These are phyloP conservation scores for Bombus impatiens DNA, from an alignment of 1,140 invertebrate genomes.

Conservation along the genomic window DNA sequence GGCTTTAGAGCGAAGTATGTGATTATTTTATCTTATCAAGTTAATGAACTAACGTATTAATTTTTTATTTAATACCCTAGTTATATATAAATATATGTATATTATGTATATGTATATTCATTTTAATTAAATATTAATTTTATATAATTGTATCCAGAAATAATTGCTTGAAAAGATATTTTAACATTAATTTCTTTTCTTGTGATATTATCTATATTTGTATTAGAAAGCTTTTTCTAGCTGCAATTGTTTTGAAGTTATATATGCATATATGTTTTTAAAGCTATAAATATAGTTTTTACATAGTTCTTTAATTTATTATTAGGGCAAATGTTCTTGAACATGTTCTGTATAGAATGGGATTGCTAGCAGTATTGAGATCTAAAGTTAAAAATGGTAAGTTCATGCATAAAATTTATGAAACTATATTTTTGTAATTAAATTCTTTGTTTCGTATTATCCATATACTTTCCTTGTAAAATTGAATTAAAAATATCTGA, in stretches of 20 bases:
- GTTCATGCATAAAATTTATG: slow-evolving; percentile 39
- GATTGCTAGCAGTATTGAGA: slow-evolving; percentile 93
- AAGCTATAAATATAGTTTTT: not conserved
- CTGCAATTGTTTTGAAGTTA: not conserved
- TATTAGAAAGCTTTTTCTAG: no score
- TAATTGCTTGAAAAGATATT: no score
- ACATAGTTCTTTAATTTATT: slow-evolving; percentile 63
- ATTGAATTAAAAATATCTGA: slow-evolving; percentile 46
- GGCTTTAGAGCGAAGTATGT: slow-evolving; percentile 86
- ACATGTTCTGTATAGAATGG: slow-evolving; percentile 96
- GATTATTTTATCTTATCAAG: slow-evolving; percentile 60
- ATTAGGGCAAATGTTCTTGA: slow-evolving; percentile 91
- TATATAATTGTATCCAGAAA: no score
- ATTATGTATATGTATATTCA: not conserved
- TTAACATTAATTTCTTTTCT: no score
- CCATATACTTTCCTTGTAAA: slow-evolving; percentile 54
- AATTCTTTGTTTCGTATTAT: not conserved
- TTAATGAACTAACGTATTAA: slow-evolving; percentile 2
- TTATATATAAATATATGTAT: no score
- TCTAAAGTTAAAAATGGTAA: slow-evolving; percentile 91
- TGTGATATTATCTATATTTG: no score
- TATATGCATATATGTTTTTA: not conserved
- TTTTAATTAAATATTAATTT: not conserved
- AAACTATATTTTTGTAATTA: not conserved
- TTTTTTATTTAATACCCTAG: no score